Base-by-base conservation (phyloP, 1,140 invertebrate genomes). In the Diachasma alloeum region DNA sequence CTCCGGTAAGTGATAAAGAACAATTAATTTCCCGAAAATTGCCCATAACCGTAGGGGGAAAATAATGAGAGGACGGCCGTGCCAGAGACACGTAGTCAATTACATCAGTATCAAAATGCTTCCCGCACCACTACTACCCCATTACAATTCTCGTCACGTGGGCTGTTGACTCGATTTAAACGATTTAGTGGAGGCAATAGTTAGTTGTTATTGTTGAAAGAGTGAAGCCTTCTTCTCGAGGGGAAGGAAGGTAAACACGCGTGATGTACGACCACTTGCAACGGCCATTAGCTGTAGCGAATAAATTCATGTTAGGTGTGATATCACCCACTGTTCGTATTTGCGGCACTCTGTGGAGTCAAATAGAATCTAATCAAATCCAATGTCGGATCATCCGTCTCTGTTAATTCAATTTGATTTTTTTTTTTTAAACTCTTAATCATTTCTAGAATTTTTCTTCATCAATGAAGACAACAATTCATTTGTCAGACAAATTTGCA, bases 181-280 rank as follows among this genome's bases (percentile, higher is more conserved):
- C 71, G 71, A 72, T 72, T 72, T 72, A 72, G 24, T 72, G 48
- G 11, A 17, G 8, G 71, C 71, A 72, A 72, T 72, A 36, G 44
- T 53, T 17, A 10, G 2, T n/a, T 31, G 19, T 26, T 19, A 48
- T 11, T 31, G 39, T n/a, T 31, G 44, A n/a, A 3, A 17, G 19
- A 48, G 31, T 31, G 31, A 31, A 31, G 31, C 31, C 31, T 70
- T 11, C 26, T 42, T 1, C 13, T n/a, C n/a, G n/a, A n/a, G 42
- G 26, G 26, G 22, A 44, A 53, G 48, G 15, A 37, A 17, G 15
- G n/a, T n/a, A 53, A 17, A 68, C 66, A 68, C 36, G 63, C 22
- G 24, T 15, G 24, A 66, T 66, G 8, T 26, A 66, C 13, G 26
- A 15, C 63, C 63, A 66, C 63, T 66, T 66, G 63, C 63, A 6